Conservation (phyloP, 2,797 vertebrate genomes). For the Notolepis coatsorum region DNA sequence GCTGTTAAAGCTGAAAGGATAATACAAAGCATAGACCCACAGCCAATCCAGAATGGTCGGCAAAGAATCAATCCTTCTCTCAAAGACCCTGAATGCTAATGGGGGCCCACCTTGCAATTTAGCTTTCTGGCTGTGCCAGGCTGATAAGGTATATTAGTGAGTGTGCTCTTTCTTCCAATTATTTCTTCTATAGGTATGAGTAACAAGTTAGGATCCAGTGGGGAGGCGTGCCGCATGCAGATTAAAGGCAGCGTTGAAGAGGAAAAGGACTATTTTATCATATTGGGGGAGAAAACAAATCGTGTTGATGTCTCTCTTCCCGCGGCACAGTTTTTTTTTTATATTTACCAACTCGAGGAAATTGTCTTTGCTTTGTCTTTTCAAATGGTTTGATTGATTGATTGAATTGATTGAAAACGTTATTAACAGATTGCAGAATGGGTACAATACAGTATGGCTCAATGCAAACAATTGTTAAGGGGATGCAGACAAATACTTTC, state of each 20-base stretch:
- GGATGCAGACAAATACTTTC: no score
- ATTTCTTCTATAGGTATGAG: constrained; percentile 70
- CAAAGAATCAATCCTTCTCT: constrained; percentile 60
- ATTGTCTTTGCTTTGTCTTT: constrained; percentile 4
- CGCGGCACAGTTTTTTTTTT: neutral
- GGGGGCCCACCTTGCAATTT: constrained; percentile 68
- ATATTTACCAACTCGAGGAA: constrained; percentile 1
- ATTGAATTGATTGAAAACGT: no score
- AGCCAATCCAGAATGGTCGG: constrained; percentile 46
- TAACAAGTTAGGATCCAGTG: constrained; percentile 70
- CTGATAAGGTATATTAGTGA: constrained; percentile 76
- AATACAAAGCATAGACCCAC: constrained; percentile 42
- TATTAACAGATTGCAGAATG: no score
- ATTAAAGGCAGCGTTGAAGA: constrained; percentile 58
- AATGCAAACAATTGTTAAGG: no score
- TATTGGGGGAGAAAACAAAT: constrained; percentile 47
- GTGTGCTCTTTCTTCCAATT: constrained; percentile 67
- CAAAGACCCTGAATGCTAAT: constrained; percentile 69
- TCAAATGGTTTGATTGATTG: no score
- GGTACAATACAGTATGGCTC: no score
- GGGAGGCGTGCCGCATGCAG: constrained; percentile 54
- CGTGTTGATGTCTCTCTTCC: neutral
- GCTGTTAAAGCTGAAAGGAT: constrained; percentile 55
- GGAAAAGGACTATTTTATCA: constrained; percentile 63
- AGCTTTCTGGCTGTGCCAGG: constrained; percentile 68